A percentile compares a stretch with the other conserved stretches of the same genome.
Conservation (phyloP, 2,113 vertebrate species). For the Nesoenas mayeri region DNA sequence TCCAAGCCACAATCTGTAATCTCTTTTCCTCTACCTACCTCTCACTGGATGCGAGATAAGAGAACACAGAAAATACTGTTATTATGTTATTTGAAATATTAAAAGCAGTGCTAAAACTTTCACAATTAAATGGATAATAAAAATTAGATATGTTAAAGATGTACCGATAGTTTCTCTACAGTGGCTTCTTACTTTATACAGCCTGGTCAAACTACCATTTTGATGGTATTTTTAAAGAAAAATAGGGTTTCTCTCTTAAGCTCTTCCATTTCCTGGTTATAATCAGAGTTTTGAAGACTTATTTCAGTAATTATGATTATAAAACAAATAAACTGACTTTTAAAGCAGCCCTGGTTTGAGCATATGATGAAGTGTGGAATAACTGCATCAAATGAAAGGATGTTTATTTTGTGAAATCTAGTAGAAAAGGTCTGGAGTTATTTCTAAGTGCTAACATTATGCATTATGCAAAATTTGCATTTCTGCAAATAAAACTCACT, state of each 20-base stretch:
- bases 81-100: neutral
- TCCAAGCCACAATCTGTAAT: neutral
- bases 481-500: neutral
- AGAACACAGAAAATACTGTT: neutral
- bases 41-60: neutral
- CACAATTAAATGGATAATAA: neutral
- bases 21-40: neutral
- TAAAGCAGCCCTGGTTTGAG: neutral
- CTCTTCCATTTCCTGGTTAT: neutral
- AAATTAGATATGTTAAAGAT: fast-evolving
- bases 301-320: neutral
- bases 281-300: neutral
- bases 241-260: neutral
- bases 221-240: neutral
- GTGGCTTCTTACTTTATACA: neutral
- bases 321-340: neutral
- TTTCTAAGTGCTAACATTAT: neutral
- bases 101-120: neutral
- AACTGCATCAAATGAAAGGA: neutral
- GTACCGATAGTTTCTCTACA: neutral
- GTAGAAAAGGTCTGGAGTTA: neutral
- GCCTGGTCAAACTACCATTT: neutral
- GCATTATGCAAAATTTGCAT: neutral
- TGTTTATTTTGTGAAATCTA: neutral
- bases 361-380: neutral